Evolutionary conservation across 2,113 vertebrate species (phyloP), one percentile per base, ranked within the genome.

Genomic region (Eublepharis macularius): DNA sequence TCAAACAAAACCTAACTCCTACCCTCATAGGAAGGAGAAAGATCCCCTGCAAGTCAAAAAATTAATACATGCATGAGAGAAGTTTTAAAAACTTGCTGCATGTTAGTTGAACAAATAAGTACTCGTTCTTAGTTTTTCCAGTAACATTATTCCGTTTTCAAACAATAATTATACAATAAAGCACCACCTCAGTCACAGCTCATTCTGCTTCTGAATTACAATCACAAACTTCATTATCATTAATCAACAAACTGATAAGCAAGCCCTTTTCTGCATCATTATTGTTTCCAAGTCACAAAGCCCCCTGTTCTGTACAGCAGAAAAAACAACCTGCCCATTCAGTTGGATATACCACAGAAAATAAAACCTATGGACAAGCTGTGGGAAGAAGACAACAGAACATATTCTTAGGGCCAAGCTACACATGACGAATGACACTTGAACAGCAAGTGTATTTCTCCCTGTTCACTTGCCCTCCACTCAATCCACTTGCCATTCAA

Each of bases 221-320:
- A 84, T 60, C 36, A 90, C 49, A 93, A 39, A n/a, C 4, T 90
- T 94, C 90, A 86, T 93, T 91, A 81, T 16, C 85, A 88, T 88
- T 92, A 92, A 87, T 89, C 65, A 89, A 36, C 4, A 41, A 24
- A 76, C 0, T 41, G n/a, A 74, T 89, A 74, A 88, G 91, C 66
- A 1, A 2, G 49, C 4, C 14, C 76, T 91, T 88, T 10, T 87
- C 73, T 81, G 17, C 36, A 19, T 45, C 39, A 77, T 12, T 79
- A 51, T 74, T 85, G 89, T 76, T 93, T 91, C 24, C 85, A 85
- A 66, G 17, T 82, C 68, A 21, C 24, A 87, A 63, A 83, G 13
- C 2, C 1, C 9, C 75, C 65, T 39, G 51, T 83, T 80, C 70
- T 87, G 9, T 39, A 11, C 4, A 60, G 32, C n/a, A 45, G 4